A percentile compares a stretch with the other conserved stretches of the same genome.
Evolutionary conservation across 2,888 invertebrate species (phyloP).

Genomic region (Scaptomyza tumidula): DNA sequence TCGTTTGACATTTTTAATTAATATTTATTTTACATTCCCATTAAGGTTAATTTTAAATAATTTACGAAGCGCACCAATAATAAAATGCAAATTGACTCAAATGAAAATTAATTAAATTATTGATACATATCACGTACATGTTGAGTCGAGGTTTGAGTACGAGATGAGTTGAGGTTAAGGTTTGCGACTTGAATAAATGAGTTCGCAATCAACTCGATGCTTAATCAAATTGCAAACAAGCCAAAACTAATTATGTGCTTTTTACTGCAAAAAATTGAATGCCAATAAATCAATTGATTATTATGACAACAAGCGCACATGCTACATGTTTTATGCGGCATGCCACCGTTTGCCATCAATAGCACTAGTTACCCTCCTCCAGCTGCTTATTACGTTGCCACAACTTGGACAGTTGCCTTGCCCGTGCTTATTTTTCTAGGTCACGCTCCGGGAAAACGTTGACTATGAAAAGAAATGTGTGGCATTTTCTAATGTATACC

Average conservation of each 20-base stretch:
- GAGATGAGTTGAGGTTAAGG: background rate
- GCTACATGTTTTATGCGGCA: constrained; percentile 36
- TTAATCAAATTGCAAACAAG: constrained; percentile 67
- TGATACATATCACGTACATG: constrained; percentile 29
- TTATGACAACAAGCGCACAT: constrained; percentile 46
- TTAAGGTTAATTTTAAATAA: constrained; percentile 25
- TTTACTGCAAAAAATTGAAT: constrained; percentile 54
- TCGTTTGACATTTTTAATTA: constrained; percentile 17
- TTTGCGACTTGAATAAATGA: constrained; percentile 50
- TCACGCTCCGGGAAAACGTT: constrained; percentile 39
- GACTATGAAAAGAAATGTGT: constrained; percentile 11
- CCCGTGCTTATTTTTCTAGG: constrained; percentile 63
- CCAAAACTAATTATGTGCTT: constrained; percentile 65
- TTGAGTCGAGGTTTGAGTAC: no score
- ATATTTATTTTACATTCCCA: constrained; percentile 36
- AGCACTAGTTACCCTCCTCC: constrained; percentile 13
- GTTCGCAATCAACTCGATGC: constrained; percentile 50
- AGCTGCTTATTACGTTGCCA: constrained; percentile 43
- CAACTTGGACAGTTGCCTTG: constrained; percentile 15
- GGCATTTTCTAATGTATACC: constrained; percentile 32
- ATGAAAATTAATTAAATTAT: constrained; percentile 63
- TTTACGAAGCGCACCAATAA: constrained; percentile 10
- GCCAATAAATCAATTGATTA: constrained; percentile 70
- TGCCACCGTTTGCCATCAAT: constrained; percentile 7
- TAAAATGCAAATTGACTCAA: constrained; percentile 48